Evolutionary conservation across 2,797 vertebrate genomes (phyloP).

Genomic region (Benthosema pterotum): DNA sequence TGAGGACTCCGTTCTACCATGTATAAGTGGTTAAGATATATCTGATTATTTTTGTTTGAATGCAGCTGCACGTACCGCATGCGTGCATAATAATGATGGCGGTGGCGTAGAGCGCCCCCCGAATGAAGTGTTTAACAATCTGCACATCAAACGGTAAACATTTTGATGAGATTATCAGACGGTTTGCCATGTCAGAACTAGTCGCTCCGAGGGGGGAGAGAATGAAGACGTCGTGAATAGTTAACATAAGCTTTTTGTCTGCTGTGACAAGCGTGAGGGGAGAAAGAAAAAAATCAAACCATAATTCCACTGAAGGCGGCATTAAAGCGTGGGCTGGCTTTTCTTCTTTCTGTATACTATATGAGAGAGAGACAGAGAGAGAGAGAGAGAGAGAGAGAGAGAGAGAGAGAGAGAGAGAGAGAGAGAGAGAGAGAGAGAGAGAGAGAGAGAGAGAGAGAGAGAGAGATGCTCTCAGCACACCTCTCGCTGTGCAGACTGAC

Average conservation of each 20-base stretch:
- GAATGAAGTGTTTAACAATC: too few relatives aligned
- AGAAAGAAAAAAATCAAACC: conserved; percentile 40
- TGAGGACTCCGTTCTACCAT: too few relatives aligned
- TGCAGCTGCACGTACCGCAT: too few relatives aligned
- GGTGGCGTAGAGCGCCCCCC: too few relatives aligned
- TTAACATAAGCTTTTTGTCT: conserved; percentile 23
- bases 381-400: too few relatives aligned
- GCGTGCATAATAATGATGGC: too few relatives aligned
- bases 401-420: too few relatives aligned
- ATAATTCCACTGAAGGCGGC: conserved; percentile 32
- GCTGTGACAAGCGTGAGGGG: conserved; percentile 16
- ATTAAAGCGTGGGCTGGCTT: conserved; percentile 29
- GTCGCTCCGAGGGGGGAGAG: background rate
- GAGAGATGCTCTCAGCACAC: conserved; percentile 19
- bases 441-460: too few relatives aligned
- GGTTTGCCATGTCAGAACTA: conserved; percentile 11
- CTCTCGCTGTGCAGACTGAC: conserved; percentile 33
- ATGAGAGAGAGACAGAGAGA: conserved; percentile 7
- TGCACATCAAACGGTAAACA: too few relatives aligned
- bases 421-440: too few relatives aligned
- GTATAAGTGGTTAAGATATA: too few relatives aligned
- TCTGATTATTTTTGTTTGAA: too few relatives aligned
- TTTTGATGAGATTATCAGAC: conserved; percentile 25
- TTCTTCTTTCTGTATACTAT: background rate
- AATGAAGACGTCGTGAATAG: conserved; percentile 19